Conservation (phyloP, 2,113 vertebrate species). For the Archilochus colubris region DNA sequence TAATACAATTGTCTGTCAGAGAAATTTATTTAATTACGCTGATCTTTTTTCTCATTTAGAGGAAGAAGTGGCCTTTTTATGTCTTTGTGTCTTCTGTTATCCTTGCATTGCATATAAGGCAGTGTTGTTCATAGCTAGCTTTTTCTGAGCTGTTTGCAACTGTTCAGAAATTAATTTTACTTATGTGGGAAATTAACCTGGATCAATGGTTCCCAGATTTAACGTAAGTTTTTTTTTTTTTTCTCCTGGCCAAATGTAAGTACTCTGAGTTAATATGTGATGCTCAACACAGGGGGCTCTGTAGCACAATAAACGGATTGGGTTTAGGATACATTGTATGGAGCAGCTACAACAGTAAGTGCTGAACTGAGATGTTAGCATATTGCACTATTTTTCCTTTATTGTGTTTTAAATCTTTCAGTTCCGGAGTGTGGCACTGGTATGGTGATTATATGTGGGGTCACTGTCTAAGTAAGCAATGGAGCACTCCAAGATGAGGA, state of each 20-base stretch:
- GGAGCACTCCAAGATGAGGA: background rate
- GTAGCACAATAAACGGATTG: slow-evolving; percentile 33
- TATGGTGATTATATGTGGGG: background rate
- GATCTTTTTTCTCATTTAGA: background rate
- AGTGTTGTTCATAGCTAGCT: background rate
- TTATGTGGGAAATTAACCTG: background rate
- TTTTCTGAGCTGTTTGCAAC: background rate
- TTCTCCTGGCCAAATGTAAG: background rate
- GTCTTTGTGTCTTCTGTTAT: background rate
- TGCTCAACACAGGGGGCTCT: slow-evolving; percentile 55
- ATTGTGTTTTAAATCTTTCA: background rate
- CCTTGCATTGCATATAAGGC: background rate
- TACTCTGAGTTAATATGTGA: slow-evolving; percentile 7
- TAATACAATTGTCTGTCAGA: background rate
- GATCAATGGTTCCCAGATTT: background rate
- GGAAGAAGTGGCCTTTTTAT: background rate
- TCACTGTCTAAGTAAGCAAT: background rate
- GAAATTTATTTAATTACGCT: background rate
- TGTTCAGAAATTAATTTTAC: background rate
- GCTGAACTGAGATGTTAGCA: background rate
- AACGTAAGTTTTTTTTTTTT: background rate
- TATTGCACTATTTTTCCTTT: background rate
- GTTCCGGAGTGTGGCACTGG: background rate
- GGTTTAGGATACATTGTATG: background rate
- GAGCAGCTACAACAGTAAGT: background rate